Conservation (phyloP, 2,113 vertebrate genomes). For the Pteropus alecto region DNA sequence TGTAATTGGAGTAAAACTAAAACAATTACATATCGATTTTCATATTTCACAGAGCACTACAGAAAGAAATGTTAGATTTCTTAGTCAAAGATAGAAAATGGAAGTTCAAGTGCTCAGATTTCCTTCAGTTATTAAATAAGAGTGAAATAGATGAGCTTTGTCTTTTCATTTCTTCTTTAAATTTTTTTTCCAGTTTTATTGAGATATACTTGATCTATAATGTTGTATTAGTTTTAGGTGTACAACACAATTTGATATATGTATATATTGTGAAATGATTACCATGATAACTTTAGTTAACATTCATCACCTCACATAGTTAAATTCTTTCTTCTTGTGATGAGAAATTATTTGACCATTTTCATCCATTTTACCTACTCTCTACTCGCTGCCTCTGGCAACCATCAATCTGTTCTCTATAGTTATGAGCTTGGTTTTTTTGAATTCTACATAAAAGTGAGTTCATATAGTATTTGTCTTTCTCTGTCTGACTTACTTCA, state of each 20-base stretch:
- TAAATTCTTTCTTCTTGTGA: background rate
- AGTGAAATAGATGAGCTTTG: background rate
- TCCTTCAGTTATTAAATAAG: background rate
- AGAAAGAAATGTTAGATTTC: background rate
- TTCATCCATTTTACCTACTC: background rate
- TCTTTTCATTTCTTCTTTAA: background rate
- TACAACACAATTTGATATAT: background rate
- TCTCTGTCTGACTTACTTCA: background rate
- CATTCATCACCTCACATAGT: background rate
- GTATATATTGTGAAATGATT: background rate
- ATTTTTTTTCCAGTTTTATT: background rate
- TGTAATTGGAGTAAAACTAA: background rate
- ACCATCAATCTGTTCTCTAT: background rate
- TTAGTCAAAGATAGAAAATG: background rate
- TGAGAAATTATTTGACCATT: background rate
- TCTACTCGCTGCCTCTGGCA: background rate
- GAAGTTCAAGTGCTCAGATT: background rate
- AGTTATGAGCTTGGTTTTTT: background rate
- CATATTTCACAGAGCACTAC: background rate
- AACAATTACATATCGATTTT: background rate
- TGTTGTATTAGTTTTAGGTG: background rate
- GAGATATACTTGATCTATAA: background rate
- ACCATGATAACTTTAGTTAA: background rate
- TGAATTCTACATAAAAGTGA: background rate
- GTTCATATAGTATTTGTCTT: background rate